A percentile compares a stretch with the other conserved stretches of the same genome.
Evolutionary conservation across 2,797 vertebrate species (phyloP).

Genomic region (Pampus argenteus): DNA sequence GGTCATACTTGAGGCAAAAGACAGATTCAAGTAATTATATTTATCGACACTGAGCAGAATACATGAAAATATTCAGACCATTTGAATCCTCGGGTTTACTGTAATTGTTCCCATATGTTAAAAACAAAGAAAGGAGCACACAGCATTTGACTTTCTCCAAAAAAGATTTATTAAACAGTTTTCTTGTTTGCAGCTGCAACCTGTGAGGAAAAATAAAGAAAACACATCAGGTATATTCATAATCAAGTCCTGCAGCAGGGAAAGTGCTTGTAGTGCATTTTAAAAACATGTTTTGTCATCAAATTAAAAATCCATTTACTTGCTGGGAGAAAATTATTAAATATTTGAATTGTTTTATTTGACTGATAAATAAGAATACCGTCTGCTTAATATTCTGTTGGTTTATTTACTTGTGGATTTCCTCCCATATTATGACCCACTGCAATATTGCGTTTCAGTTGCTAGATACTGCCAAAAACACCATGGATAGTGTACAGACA

Average conservation of each 20-base stretch:
- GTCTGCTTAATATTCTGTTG: conserved; percentile 21
- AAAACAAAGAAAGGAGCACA: conserved; percentile 30
- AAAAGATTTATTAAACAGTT: conserved; percentile 84
- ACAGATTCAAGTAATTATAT: conserved; percentile 3
- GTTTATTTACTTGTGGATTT: conserved; percentile 23
- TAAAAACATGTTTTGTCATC: background rate
- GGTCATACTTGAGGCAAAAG: background rate
- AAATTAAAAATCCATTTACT: conserved; percentile 16
- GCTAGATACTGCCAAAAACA: conserved; percentile 24
- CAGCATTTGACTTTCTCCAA: conserved; percentile 72
- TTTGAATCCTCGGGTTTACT: background rate
- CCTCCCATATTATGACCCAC: conserved; percentile 9
- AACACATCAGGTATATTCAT: conserved; percentile 10
- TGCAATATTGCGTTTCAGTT: conserved; percentile 17
- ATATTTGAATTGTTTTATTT: conserved; percentile 24
- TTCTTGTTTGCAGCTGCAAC: conserved; percentile 87
- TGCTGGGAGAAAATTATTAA: background rate
- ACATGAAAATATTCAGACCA: background rate
- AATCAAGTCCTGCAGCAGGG: background rate
- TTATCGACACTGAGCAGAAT: background rate
- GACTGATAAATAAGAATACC: conserved; percentile 35
- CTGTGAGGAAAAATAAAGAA: conserved; percentile 61
- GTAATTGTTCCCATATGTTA: background rate
- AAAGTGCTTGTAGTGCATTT: background rate
- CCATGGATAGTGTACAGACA: conserved; percentile 18